Percentiles rank a stretch among this genome's conserved stretches.
These are phyloP conservation scores for Lithobius niger DNA, from an alignment of 1,140 invertebrate species.

Conservation along the genomic window DNA sequence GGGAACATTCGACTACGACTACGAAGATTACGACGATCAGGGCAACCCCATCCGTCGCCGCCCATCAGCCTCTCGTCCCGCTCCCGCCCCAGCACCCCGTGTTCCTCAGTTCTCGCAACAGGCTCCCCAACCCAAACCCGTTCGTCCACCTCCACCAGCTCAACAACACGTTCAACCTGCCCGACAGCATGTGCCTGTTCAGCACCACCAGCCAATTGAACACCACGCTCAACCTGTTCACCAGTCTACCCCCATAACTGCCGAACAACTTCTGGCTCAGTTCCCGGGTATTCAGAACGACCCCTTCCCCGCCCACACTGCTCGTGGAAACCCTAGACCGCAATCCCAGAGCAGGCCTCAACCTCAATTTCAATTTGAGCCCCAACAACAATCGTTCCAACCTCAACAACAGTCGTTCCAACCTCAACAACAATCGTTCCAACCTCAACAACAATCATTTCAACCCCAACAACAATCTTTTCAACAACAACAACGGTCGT, in stretches of 20 bases:
- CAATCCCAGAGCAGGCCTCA: no score
- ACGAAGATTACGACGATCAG: slow-evolving; percentile 2
- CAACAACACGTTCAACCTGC: background rate
- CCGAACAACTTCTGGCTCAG: no score
- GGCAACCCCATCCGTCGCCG: background rate
- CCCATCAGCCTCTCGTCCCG: background rate
- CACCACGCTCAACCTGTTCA: no score
- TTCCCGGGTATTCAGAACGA: no score
- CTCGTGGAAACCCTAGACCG: no score
- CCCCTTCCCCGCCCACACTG: no score
- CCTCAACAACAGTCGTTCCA: background rate
- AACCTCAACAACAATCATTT: background rate
- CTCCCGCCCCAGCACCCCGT: background rate
- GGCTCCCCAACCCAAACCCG: background rate
- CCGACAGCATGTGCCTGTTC: no score
- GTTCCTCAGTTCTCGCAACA: background rate
- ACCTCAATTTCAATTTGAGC: background rate
- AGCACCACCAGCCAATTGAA: no score
- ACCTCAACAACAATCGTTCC: background rate
- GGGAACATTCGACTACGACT: background rate
- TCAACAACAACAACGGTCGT: background rate
- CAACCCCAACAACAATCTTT: background rate
- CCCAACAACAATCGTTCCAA: background rate
- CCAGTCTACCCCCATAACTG: no score
- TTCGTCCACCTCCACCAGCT: background rate